phyloP scores from a whole-genome alignment of 1,140 invertebrate genomes.

The Oreohelix idahoensis region DNA sequence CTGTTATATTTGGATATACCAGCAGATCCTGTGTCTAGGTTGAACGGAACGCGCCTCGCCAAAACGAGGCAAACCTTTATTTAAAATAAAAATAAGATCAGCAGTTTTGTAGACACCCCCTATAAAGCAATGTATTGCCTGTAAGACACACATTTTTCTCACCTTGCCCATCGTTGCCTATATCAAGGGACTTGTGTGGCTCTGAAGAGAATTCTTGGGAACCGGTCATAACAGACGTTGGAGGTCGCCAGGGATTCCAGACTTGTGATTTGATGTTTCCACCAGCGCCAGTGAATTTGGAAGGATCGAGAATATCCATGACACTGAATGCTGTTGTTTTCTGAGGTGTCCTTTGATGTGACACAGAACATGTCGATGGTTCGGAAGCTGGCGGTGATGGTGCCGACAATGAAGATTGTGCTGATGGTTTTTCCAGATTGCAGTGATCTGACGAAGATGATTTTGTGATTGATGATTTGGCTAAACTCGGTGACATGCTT shows the following conservation, averaged over 20 bases:
- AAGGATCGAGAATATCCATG: slow-evolving; percentile 32
- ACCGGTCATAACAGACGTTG: not conserved
- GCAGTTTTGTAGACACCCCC: no score
- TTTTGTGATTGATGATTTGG: not conserved
- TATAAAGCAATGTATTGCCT: no score
- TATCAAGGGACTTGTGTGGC: not conserved
- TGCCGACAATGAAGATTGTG: not conserved
- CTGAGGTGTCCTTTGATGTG: not conserved
- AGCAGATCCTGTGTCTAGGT: no score
- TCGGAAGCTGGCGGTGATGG: not conserved
- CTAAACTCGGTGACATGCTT: not conserved
- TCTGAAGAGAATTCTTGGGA: not conserved
- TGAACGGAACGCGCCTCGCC: no score
- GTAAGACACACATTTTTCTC: not conserved
- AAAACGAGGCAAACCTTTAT: no score
- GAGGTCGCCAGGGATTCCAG: slow-evolving; percentile 29
- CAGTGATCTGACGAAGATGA: not conserved
- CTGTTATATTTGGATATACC: no score
- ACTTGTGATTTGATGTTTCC: not conserved
- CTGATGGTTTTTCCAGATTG: not conserved
- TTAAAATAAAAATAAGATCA: no score
- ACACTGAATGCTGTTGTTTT: slow-evolving; percentile 38
- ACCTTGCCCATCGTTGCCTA: not conserved
- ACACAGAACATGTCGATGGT: not conserved
- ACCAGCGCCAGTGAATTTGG: slow-evolving; percentile 26